Conservation (phyloP, 2,888 invertebrate genomes). For the Megaustenia siamemsis region DNA sequence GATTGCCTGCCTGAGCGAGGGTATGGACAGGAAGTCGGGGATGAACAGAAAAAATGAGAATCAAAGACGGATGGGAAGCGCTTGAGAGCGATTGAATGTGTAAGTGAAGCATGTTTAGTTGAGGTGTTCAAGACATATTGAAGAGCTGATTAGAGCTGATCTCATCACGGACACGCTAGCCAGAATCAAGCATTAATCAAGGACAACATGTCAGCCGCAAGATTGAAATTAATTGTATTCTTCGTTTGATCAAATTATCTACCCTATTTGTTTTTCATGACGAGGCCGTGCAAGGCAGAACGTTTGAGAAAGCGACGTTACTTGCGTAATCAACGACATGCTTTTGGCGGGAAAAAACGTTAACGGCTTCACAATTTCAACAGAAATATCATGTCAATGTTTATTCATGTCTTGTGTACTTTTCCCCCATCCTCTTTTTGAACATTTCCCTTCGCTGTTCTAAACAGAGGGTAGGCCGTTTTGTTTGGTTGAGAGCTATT, state of each 20-base stretch:
- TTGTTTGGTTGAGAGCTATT: too few relatives aligned
- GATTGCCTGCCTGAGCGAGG: slow-evolving; percentile 1
- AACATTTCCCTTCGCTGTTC: too few relatives aligned
- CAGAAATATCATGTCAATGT: too few relatives aligned
- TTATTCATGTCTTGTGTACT: too few relatives aligned
- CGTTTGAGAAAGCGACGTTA: background rate
- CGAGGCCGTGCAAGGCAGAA: background rate
- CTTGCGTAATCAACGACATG: background rate
- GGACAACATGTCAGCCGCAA: background rate
- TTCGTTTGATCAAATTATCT: slow-evolving; percentile 30
- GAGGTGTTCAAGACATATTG: slow-evolving; percentile 15
- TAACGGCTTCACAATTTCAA: background rate
- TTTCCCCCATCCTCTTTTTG: too few relatives aligned
- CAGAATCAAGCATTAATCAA: slow-evolving; percentile 21
- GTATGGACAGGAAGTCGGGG: background rate
- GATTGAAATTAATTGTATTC: slow-evolving; percentile 7
- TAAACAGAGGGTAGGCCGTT: too few relatives aligned
- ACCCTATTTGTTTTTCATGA: slow-evolving; percentile 13
- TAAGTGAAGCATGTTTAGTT: background rate
- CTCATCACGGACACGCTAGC: background rate
- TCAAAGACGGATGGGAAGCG: background rate
- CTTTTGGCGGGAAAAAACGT: background rate
- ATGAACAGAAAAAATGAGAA: background rate
- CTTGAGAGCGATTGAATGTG: slow-evolving; percentile 5
- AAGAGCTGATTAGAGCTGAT: slow-evolving; percentile 12